Base-by-base conservation (phyloP, 1,140 invertebrate genomes). In the Caenorhabditis latens region DNA sequence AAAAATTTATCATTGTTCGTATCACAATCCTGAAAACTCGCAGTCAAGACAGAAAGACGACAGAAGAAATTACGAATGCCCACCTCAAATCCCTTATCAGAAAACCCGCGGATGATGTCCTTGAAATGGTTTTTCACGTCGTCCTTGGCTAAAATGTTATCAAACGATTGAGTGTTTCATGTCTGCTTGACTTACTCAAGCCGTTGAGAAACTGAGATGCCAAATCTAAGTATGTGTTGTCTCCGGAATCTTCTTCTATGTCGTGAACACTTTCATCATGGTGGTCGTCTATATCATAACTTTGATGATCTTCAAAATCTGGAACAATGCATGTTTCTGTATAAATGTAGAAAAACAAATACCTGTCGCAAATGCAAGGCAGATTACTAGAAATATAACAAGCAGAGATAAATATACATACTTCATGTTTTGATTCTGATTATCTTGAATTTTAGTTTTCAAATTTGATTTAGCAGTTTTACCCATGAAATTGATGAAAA, bases 21-120 rank as follows among this genome's bases (percentile, higher is more conserved):
- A 24, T 79, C 71, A 42, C 71, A 79, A n/a, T 79, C 71, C 71
- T 79, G 16, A 6, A 48, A 79, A 32, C 0, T 32, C 32, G 16
- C 3, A 40, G 32, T n/a, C 11, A 63, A 63, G n/a, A 11, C 13
- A 0, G 13, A 21, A 0, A 8, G 61, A 63, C 32, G 9, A 1
- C n/a, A n/a, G 14, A 9, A 63, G 4, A 40, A 6, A 24, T 5
- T n/a, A 48, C 71, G 2, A 32, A 32, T 32, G 32, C 32, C n/a
- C 13, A 79, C 71, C 46, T 79, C 71, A 24, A 79, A 79, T 79
- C 71, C 71, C 40, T 79, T 79, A 79, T 79, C 71, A 42, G 71
- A 79, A 79, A 79, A 79, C 46, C 71, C 71, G 21, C 71, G 71
- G 24, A 79, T 50, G n/a, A 79, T 79, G 71, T 79, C 71, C 71